Conservation (phyloP, 2,113 vertebrate species). For the Elachura formosa region DNA sequence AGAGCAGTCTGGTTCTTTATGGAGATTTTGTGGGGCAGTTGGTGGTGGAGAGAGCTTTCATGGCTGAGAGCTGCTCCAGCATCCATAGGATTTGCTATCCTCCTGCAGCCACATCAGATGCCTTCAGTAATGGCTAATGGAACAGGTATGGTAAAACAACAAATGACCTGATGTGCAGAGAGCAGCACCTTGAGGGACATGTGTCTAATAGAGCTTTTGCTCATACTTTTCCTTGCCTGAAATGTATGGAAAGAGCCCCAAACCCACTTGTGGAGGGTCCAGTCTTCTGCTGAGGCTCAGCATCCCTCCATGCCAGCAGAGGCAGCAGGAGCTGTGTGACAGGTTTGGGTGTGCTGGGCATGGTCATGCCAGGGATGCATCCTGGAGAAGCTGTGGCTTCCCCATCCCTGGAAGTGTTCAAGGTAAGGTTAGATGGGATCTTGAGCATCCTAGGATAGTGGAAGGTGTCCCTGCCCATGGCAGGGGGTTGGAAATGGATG, state of each 20-base stretch:
- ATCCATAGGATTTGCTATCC: not conserved
- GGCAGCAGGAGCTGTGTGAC: not conserved
- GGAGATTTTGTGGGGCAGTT: not conserved
- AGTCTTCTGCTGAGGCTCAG: not conserved
- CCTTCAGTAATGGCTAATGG: not conserved
- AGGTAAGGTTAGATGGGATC: not conserved
- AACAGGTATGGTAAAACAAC: not conserved
- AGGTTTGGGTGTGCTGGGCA: not conserved
- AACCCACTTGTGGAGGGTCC: not conserved
- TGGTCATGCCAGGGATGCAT: not conserved
- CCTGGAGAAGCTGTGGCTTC: not conserved
- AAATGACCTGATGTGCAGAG: rapidly evolving
- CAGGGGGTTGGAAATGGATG: not conserved
- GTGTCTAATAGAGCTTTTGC: not conserved
- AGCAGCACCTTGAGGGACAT: not conserved
- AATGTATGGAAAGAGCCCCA: not conserved
- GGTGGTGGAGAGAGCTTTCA: not conserved
- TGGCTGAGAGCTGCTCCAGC: not conserved
- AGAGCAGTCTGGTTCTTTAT: not conserved
- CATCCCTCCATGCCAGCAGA: not conserved
- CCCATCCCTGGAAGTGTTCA: not conserved
- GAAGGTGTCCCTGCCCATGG: not conserved
- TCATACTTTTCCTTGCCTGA: not conserved
- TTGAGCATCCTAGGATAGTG: not conserved
- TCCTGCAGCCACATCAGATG: not conserved